Percentiles rank a stretch among this genome's conserved stretches.
These are phyloP conservation scores for Hormaphis cornu DNA, from an alignment of 1,140 invertebrate species.

Conservation along the genomic window DNA sequence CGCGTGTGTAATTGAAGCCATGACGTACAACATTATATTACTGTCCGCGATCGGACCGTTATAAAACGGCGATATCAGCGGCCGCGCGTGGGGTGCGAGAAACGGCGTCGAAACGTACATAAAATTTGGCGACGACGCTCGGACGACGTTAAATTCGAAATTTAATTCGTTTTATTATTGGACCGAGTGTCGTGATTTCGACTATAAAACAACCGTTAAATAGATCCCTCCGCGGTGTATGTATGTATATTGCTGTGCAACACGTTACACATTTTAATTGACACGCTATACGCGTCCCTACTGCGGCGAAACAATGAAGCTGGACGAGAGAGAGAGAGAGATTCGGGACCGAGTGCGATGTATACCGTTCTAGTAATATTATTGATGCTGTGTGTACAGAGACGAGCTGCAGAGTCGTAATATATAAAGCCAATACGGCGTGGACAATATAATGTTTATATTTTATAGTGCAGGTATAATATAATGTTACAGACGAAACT, in stretches of 20 bases:
- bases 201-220: slow-evolving; percentile 21
- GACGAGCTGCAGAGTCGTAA: background rate
- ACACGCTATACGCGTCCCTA: too few species aligned
- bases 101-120: slow-evolving; percentile 14
- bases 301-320: too few species aligned
- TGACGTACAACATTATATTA: too few species aligned
- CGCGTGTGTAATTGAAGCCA: too few species aligned
- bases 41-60: slow-evolving; percentile 2
- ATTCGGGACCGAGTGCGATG: too few species aligned
- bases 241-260: too few species aligned
- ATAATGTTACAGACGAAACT: too few species aligned
- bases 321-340: too few species aligned
- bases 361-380: background rate
- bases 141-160: background rate
- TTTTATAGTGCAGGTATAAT: too few species aligned
- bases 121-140: slow-evolving; percentile 4
- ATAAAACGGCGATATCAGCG: background rate
- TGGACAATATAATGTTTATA: too few species aligned
- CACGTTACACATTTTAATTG: too few species aligned
- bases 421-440: background rate
- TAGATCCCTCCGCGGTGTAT: background rate
- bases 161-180: slow-evolving; percentile 20
- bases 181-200: slow-evolving; percentile 12
- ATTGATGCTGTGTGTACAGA: background rate
- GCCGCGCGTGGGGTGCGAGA: background rate